Evolutionary conservation across 2,888 invertebrate species (phyloP), one percentile per base, ranked within the genome.

Genomic region (Metellina segmentata): DNA sequence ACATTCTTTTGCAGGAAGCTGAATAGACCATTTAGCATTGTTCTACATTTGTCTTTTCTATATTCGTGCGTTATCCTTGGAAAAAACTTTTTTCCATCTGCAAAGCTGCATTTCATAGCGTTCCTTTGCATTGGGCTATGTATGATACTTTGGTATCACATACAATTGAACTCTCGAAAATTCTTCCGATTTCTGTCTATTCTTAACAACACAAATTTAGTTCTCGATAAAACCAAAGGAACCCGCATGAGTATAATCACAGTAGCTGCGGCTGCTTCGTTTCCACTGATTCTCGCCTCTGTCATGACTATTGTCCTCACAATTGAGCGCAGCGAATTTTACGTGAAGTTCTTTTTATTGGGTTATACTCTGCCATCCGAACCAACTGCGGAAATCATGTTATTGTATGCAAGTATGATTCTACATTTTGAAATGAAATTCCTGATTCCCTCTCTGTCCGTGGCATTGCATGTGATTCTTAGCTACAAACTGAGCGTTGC

Each of bases 401-500:
- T 75, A 6, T 13, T 7, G 13, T 85, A 53, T 16, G 52, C 34
- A 6, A 16, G 53, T 0, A 61, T 48, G 61, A 7, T 49, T 1
- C 4, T 34, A 6, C 75, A 75, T 48, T 85, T 61, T 19, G 52
- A 6, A 0, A 34, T 70, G 20, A 85, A 75, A n/a, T 85, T 85
- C 74, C 13, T 85, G 6, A 34, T 75, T 9, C 61, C 61, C 0
- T 81, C 70, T 7, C n/a, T 81, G 9, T 7, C 81, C 1, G n/a
- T n/a, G 9, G 16, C 48, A 7, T 4, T 81, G 2, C 69, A 70
- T 9, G n/a, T 48, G n/a, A 1, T 49, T 13, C 20, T 81, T 53
- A 81, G 70, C 11, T 49, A 81, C n/a, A 69, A 81, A 19, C 34
- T 81, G 16, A 7, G 61, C 0, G 48, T 48, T 7, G 81, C 81